Evolutionary conservation across 2,888 invertebrate species (phyloP), one percentile per base, ranked within the genome.

Genomic region (Parapristionchus giblindavisi): DNA sequence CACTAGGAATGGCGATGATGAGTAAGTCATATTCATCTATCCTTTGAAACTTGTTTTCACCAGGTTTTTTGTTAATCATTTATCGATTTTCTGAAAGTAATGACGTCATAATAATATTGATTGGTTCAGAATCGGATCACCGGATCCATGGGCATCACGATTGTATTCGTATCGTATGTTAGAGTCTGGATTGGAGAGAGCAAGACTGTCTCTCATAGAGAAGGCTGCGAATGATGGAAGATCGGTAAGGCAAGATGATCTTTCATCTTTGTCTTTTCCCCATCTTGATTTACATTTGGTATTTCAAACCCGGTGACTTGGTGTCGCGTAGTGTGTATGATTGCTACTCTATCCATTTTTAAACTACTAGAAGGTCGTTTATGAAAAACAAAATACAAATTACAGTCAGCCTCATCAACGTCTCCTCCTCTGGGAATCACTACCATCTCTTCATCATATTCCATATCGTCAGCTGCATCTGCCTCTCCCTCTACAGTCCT

Each of bases 101-200:
- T n/a, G n/a, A n/a, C n/a, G n/a, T n/a, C n/a, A n/a, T n/a, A n/a
- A n/a, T n/a, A n/a, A n/a, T n/a, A n/a, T n/a, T n/a, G n/a, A n/a
- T n/a, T n/a, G n/a, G 14, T 54, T 34, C 54, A 66, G 66, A 14
- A 3, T 63, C n/a, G 32, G 38, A 11, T 54, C 92, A 87, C 92
- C 93, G 14, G 95, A 96, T 90, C 93, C 93, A 24, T 96, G 96
- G 96, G 17, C 38, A 5, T 52, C 36, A 1, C 91, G 92, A 81
- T 92, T 92, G 80, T 94, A 92, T 89, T 91, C 95, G 71, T 91
- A 91, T 75, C 91, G 70, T 48, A 72, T 79, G 11, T 75, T 85
- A 54, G 75, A 78, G 29, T 38, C 70, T 14, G 85, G 85, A 4
- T 74, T 85, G 24, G 75, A 76, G 27, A 48, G 79, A 56, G 85